phyloP scores from a whole-genome alignment of 1,140 invertebrate genomes.

The Drosophila tsacasi region DNA sequence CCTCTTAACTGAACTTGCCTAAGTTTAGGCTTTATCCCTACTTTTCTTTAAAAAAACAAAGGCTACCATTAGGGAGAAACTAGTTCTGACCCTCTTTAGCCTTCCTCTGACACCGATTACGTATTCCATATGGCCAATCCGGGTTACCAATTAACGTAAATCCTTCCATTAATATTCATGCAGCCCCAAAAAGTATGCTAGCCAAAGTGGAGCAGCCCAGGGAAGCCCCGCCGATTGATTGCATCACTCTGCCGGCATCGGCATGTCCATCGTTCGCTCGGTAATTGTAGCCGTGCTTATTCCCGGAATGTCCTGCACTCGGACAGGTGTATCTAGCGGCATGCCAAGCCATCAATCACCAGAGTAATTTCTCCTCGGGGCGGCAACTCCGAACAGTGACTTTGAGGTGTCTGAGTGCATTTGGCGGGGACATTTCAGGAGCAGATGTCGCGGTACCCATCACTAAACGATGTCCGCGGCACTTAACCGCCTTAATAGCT shows the following conservation, averaged over 20 bases:
- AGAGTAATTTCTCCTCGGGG: slow-evolving; percentile 29
- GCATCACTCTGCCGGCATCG: background rate
- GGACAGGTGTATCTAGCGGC: slow-evolving; percentile 21
- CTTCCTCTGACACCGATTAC: background rate
- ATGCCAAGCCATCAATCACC: slow-evolving; percentile 40
- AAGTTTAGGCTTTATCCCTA: background rate
- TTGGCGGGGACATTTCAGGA: slow-evolving; percentile 11
- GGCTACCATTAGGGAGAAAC: too few relatives aligned
- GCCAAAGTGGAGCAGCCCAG: slow-evolving; percentile 12
- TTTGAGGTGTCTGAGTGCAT: slow-evolving; percentile 38
- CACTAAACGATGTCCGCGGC: slow-evolving; percentile 6
- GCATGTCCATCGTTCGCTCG: background rate
- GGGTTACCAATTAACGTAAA: slow-evolving; percentile 17
- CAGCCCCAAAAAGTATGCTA: slow-evolving; percentile 29
- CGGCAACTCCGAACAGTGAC: background rate
- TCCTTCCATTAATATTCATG: slow-evolving; percentile 13
- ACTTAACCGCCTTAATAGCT: slow-evolving; percentile 53
- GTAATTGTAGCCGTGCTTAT: slow-evolving; percentile 16
- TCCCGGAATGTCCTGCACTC: slow-evolving; percentile 15
- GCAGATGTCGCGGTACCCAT: slow-evolving; percentile 37
- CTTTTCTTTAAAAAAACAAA: background rate
- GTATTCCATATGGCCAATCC: background rate
- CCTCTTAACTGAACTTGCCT: background rate
- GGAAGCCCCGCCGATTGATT: background rate
- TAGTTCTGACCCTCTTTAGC: too few relatives aligned